phyloP scores from a whole-genome alignment of 2,113 vertebrate genomes.

The Panurus biarmicus region DNA sequence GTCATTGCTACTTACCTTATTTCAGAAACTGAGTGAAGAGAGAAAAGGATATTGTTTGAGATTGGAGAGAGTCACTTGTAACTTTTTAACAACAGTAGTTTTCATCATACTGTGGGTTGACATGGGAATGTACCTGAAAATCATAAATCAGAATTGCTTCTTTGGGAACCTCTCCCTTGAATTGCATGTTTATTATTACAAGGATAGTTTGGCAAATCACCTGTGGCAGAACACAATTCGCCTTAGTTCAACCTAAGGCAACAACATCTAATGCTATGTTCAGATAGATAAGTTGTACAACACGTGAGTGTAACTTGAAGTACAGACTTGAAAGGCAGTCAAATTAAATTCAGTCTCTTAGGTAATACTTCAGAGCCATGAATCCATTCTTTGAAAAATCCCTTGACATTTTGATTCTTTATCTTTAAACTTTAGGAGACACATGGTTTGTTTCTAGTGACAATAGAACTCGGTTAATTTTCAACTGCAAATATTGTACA shows the following conservation, averaged over 20 bases:
- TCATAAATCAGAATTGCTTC: background rate
- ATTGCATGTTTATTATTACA: background rate
- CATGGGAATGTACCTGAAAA: background rate
- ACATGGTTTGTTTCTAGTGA: background rate
- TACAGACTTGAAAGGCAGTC: background rate
- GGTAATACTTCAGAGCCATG: background rate
- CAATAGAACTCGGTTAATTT: background rate
- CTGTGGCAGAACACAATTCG: background rate
- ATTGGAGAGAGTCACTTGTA: background rate
- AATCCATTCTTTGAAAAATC: background rate
- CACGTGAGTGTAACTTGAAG: background rate
- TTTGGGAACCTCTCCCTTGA: background rate
- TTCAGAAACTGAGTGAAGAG: background rate
- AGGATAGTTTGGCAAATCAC: background rate
- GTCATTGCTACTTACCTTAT: background rate
- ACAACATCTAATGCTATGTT: background rate
- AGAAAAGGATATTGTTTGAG: background rate
- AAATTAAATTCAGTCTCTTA: background rate
- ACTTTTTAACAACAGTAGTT: background rate
- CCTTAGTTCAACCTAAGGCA: background rate
- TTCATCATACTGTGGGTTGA: background rate
- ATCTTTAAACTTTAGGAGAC: background rate
- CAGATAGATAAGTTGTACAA: background rate
- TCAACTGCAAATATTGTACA: background rate
- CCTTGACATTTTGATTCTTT: background rate